phyloP scores from a whole-genome alignment of 2,797 vertebrate species.

The Gymnodraco acuticeps region DNA sequence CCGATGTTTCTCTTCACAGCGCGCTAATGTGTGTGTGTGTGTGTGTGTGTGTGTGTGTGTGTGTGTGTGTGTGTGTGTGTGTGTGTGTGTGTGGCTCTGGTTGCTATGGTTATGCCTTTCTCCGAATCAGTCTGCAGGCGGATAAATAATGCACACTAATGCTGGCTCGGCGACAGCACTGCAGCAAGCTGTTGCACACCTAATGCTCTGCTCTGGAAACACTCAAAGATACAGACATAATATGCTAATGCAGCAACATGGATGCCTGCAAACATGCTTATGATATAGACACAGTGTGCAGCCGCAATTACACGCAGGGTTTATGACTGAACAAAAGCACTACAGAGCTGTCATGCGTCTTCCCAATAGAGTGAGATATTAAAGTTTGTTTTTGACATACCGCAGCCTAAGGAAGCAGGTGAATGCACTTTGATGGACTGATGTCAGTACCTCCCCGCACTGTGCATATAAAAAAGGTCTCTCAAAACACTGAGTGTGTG shows the following conservation, averaged over 20 bases:
- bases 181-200: slow-evolving; percentile 85
- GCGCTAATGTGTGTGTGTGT: slow-evolving; percentile 10
- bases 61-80: slow-evolving; percentile 42
- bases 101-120: slow-evolving; percentile 86
- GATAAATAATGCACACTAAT: slow-evolving; percentile 88
- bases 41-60: slow-evolving; percentile 21
- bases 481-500: slow-evolving; percentile 27
- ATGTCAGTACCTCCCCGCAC: slow-evolving; percentile 45
- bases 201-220: slow-evolving; percentile 68
- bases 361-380: slow-evolving; percentile 55
- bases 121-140: slow-evolving; percentile 80
- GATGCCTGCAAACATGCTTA: slow-evolving; percentile 22
- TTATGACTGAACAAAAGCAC: slow-evolving; percentile 38
- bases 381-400: slow-evolving; percentile 64
- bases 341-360: slow-evolving; percentile 33
- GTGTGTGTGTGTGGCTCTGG: no score
- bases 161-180: slow-evolving; percentile 83
- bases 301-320: not conserved
- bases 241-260: slow-evolving; percentile 46
- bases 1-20: slow-evolving; percentile 44
- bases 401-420: slow-evolving; percentile 60
- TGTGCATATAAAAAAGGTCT: slow-evolving; percentile 50
- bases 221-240: slow-evolving; percentile 53
- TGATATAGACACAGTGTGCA: not conserved
- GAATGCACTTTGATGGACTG: slow-evolving; percentile 55